Evolutionary conservation across 2,797 vertebrate species (phyloP).

Genomic region (Euthynnus affinis): DNA sequence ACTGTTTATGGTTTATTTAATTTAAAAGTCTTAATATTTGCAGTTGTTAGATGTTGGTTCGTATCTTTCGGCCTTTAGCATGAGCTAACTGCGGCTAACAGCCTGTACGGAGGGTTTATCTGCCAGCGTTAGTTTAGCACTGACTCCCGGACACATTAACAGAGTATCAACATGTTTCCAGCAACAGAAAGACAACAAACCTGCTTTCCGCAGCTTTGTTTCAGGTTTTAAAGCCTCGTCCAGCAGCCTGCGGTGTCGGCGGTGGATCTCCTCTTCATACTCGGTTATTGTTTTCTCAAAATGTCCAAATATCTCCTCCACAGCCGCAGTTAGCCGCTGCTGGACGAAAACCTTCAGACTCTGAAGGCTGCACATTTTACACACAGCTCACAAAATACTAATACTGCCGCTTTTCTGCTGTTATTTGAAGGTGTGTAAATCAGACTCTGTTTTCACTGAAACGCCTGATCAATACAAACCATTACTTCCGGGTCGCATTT

Average conservation of each 20-base stretch:
- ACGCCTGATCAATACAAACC: too few relatives aligned
- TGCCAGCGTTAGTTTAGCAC: not conserved
- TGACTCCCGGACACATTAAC: not conserved
- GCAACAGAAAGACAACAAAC: too few relatives aligned
- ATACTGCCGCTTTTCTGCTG: too few relatives aligned
- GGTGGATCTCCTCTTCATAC: constrained; percentile 28
- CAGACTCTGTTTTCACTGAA: too few relatives aligned
- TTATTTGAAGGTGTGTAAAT: too few relatives aligned
- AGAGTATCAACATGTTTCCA: too few relatives aligned
- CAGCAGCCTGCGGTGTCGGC: not conserved
- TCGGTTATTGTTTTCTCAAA: constrained; percentile 19
- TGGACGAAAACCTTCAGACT: constrained; percentile 5
- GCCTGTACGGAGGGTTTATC: too few relatives aligned
- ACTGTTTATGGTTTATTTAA: too few relatives aligned
- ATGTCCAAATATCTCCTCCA: constrained; percentile 23
- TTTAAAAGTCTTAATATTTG: too few relatives aligned
- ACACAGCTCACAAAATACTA: too few relatives aligned
- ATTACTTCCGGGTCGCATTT: too few relatives aligned
- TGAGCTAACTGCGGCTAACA: not conserved
- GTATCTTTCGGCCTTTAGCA: constrained; percentile 73
- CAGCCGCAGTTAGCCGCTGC: constrained; percentile 9
- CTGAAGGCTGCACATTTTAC: constrained; percentile 10
- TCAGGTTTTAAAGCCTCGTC: not conserved
- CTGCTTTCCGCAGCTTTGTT: not conserved
- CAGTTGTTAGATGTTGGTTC: too few relatives aligned